A percentile compares a stretch with the other conserved stretches of the same genome.
These are phyloP conservation scores for Resseliella maxima DNA, from an alignment of 2,888 invertebrate species.

Conservation along the genomic window DNA sequence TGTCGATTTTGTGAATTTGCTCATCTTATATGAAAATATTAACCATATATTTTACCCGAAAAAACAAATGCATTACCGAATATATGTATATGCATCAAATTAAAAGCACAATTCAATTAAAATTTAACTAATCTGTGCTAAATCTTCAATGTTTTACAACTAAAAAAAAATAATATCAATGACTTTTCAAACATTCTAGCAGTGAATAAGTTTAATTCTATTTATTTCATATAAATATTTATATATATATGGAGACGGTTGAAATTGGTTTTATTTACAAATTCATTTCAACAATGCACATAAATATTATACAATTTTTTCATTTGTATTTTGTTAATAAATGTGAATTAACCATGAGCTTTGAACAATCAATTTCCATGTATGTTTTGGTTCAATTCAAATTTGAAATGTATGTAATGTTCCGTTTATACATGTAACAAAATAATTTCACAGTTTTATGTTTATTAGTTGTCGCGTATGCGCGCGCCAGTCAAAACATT, in stretches of 20 bases:
- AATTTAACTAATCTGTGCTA: neutral
- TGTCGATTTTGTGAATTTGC: conserved; percentile 68
- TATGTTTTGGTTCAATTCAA: no score
- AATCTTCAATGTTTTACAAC: conserved; percentile 33
- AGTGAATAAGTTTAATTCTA: conserved; percentile 18
- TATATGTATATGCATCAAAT: neutral
- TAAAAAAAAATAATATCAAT: neutral
- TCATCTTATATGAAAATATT: conserved; percentile 59
- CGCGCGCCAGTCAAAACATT: conserved; percentile 34
- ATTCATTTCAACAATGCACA: no score
- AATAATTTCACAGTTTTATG: no score
- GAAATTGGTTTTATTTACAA: no score
- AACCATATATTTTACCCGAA: neutral
- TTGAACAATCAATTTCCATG: no score
- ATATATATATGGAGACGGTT: neutral
- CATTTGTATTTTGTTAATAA: no score
- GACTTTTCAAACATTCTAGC: neutral
- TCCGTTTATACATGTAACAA: no score
- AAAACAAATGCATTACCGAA: neutral
- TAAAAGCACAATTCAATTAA: neutral
- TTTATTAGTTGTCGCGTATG: conserved; percentile 21
- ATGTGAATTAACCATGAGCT: no score
- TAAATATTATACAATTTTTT: no score
- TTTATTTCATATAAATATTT: no score
- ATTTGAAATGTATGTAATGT: no score